Percentiles rank a stretch among this genome's conserved stretches.
Evolutionary conservation across 1,140 invertebrate genomes (phyloP).

Genomic region (honey bee (Apis mellifera)): Amel_HAv3.1 CM009933.2:3007001-3007500

Average conservation of each 20-base stretch:
- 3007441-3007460: neutral
- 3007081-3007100: neutral
- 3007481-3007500: neutral
- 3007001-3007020: too few relatives aligned
- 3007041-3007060: neutral
- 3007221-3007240: neutral
- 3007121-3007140: neutral
- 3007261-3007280: neutral
- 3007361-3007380: too few relatives aligned
- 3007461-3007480: neutral
- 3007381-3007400: neutral
- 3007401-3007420: neutral
- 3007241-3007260: neutral
- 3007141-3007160: neutral
- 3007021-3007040: too few relatives aligned
- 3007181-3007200: neutral
- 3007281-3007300: neutral
- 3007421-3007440: neutral
- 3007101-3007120: neutral
- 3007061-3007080: neutral
- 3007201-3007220: neutral
- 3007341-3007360: neutral
- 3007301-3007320: too few relatives aligned
- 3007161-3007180: neutral
- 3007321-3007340: too few relatives aligned